Base-by-base conservation (phyloP, 2,113 vertebrate species). In the Telmatochromis sp. region DNA sequence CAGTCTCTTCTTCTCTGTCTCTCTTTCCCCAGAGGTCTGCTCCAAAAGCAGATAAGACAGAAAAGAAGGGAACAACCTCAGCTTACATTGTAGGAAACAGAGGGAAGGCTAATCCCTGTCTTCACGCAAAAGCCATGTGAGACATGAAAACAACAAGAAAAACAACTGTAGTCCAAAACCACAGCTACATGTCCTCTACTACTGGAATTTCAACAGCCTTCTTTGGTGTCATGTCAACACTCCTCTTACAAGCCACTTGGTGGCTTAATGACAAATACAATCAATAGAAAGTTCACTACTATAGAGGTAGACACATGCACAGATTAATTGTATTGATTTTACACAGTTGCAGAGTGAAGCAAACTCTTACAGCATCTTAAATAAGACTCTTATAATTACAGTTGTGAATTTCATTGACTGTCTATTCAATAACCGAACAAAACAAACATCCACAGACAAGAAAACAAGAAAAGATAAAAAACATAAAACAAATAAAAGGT, bases 31-130 rank as follows among this genome's bases (percentile, higher is more conserved):
- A 60, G 86, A 89, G 86, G 50, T 73, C 84, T 86, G 84, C 82
- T 90, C 84, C 81, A 86, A 88, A 91, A 82, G 86, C 82, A 86
- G 88, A 88, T 88, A 80, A 81, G 83, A 73, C 83, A 33, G 51
- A 7, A 58, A 81, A 54, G 51, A 80, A 57, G 73, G 83, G 50
- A 82, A 71, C 65, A 84, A 50, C 40, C 57, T 80, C 28, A 1
- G 68, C 68, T 86, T 89, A 80, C 68, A 75, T 37, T 86, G 57
- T 31, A 50, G 42, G 71, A 78, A 51, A 78, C 12, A 47, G 60
- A 53, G 28, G 12, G 37, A 53, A 42, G 82, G n/a, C 55, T 88
- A 79, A 88, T 86, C 84, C 42, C 42, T 2, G 42, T 31, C 15
- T 50, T 50, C 71, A 50, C 2, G 3, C 42, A 47, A 31, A 19